These are phyloP conservation scores for Alloplasta piceator DNA, from an alignment of 2,888 invertebrate genomes.

Conservation along the genomic window DNA sequence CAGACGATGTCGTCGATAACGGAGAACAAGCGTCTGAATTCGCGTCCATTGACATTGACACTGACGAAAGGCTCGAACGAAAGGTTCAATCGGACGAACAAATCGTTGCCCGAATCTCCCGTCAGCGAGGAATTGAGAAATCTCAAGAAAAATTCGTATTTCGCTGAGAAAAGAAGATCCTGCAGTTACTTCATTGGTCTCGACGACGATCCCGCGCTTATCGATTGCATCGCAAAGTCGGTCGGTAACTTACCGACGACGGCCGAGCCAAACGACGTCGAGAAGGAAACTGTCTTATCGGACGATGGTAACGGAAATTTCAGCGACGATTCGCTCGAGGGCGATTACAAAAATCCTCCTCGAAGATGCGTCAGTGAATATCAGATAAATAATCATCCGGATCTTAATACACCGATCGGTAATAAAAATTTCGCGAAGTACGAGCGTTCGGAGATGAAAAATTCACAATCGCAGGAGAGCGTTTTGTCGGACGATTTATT, in stretches of 20 bases:
- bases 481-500: slow-evolving; percentile 80
- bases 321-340: slow-evolving; percentile 92
- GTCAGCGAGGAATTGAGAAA: slow-evolving; percentile 90
- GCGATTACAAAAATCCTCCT: slow-evolving; percentile 85
- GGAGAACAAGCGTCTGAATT: slow-evolving; percentile 72
- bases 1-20: slow-evolving; percentile 77
- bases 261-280: slow-evolving; percentile 76
- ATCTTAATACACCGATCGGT: slow-evolving; percentile 73
- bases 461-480: slow-evolving; percentile 78
- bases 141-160: slow-evolving; percentile 80
- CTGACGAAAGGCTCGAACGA: slow-evolving; percentile 77
- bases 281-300: slow-evolving; percentile 63
- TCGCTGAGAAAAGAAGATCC: slow-evolving; percentile 85
- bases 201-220: slow-evolving; percentile 82
- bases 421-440: slow-evolving; percentile 70
- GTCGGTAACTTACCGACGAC: slow-evolving; percentile 80
- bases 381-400: slow-evolving; percentile 86
- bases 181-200: slow-evolving; percentile 88
- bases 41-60: slow-evolving; percentile 79
- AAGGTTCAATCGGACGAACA: slow-evolving; percentile 83
- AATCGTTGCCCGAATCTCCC: slow-evolving; percentile 92
- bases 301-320: slow-evolving; percentile 88
- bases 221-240: slow-evolving; percentile 77
- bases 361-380: slow-evolving; percentile 91
- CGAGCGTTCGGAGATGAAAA: slow-evolving; percentile 63